These are phyloP conservation scores for Caenorhabditis sp. DNA, from an alignment of 2,888 invertebrate species.

Conservation along the genomic window DNA sequence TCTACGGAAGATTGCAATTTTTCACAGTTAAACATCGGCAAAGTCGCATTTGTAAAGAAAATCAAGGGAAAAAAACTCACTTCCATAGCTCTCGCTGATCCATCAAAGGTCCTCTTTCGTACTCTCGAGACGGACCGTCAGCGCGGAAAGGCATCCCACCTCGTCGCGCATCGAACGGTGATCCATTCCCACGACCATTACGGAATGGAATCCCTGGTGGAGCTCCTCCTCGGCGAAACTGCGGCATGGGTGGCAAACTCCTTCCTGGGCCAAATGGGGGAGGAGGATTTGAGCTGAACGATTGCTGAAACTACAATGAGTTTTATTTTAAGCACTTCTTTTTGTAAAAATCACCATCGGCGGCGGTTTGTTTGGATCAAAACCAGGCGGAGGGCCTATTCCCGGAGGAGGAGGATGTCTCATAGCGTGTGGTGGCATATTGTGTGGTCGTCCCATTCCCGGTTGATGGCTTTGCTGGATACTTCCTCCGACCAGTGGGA, in stretches of 20 bases:
- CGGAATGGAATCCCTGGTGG: constrained; percentile 12
- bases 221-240: constrained; percentile 16
- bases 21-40: too few species aligned
- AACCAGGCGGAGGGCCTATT: constrained; percentile 33
- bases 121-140: background rate
- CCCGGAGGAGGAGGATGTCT: constrained; percentile 18
- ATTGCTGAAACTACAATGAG: constrained; percentile 36
- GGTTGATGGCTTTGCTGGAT: background rate
- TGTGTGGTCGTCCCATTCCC: constrained; percentile 7
- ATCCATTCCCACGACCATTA: background rate
- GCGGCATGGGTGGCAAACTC: background rate
- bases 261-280: constrained; percentile 31
- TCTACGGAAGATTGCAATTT: too few species aligned
- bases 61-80: constrained; percentile 20
- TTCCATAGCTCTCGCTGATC: constrained; percentile 37
- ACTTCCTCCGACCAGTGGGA: background rate
- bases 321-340: too few species aligned
- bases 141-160: background rate
- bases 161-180: constrained; percentile 1
- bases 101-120: background rate
- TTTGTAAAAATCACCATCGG: constrained; percentile 50
- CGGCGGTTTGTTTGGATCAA: constrained; percentile 61
- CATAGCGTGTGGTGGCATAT: constrained; percentile 29
- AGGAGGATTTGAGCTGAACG: constrained; percentile 31
- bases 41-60: too few species aligned